phyloP scores from a whole-genome alignment of 2,113 vertebrate species.

The Oncorhynchus tshawytscha region DNA sequence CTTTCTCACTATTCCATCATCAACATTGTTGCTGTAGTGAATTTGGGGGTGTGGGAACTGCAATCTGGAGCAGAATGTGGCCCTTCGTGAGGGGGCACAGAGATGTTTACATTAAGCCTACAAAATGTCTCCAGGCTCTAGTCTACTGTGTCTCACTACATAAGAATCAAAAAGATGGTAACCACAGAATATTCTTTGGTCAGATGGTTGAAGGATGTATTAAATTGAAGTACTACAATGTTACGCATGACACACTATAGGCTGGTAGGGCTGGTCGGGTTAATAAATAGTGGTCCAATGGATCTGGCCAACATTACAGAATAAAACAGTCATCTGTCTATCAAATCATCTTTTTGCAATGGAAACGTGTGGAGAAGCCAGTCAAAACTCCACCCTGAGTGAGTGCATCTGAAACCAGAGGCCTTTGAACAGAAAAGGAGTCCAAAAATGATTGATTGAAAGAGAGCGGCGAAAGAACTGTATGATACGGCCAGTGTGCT shows the following conservation, averaged over 20 bases:
- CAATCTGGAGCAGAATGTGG: background rate
- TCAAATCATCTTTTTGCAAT: background rate
- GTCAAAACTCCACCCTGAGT: background rate
- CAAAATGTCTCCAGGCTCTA: background rate
- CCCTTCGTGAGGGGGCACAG: background rate
- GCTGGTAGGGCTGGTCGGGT: too few relatives aligned
- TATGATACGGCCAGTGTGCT: conserved; percentile 47
- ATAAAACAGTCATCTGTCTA: background rate
- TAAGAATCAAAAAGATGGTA: background rate
- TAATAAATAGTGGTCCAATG: background rate
- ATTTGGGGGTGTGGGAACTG: background rate
- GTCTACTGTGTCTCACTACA: background rate
- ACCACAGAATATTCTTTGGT: background rate
- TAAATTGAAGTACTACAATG: too few relatives aligned
- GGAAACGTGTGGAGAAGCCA: background rate
- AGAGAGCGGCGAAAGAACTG: conserved; percentile 41
- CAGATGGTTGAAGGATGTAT: too few relatives aligned
- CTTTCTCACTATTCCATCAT: background rate
- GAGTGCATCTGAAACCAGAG: background rate
- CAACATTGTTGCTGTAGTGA: background rate
- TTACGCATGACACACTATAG: too few relatives aligned
- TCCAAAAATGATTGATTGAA: conserved; percentile 29
- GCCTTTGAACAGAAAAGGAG: conserved; percentile 16
- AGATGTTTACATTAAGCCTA: background rate
- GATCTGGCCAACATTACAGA: background rate